Evolutionary conservation across 2,113 vertebrate species (phyloP).

Genomic region (Perccottus glenii): DNA sequence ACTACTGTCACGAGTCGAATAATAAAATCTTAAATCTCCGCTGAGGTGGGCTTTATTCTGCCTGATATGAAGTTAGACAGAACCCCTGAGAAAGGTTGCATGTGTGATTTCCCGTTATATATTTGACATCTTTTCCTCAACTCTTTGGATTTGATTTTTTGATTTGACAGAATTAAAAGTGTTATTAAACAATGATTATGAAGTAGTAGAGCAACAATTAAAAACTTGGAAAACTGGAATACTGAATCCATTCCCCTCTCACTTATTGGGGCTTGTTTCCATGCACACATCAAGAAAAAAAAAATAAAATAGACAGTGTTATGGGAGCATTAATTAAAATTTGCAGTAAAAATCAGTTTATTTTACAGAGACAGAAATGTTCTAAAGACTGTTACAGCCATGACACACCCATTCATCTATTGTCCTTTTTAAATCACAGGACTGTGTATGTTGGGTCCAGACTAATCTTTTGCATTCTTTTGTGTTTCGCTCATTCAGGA

Average conservation of each 20-base stretch:
- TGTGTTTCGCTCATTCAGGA: slow-evolving; percentile 62
- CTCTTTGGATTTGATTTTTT: slow-evolving; percentile 6
- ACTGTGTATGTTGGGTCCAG: neutral
- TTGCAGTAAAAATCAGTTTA: too few relatives aligned
- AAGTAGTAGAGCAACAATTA: too few relatives aligned
- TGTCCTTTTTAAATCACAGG: neutral
- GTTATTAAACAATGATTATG: too few relatives aligned
- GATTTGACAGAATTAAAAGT: neutral
- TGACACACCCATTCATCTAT: neutral
- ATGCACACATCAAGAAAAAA: too few relatives aligned
- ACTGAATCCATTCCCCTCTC: too few relatives aligned
- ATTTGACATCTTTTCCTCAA: neutral
- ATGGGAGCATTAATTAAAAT: too few relatives aligned
- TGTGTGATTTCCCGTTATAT: slow-evolving; percentile 1
- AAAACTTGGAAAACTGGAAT: too few relatives aligned
- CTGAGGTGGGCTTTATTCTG: slow-evolving; percentile 6
- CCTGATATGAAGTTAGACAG: slow-evolving; percentile 18
- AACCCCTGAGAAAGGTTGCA: neutral
- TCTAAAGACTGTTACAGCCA: neutral
- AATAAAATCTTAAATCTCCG: slow-evolving; percentile 37
- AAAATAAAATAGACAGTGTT: too few relatives aligned
- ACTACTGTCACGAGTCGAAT: slow-evolving; percentile 21
- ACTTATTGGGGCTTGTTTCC: too few relatives aligned
- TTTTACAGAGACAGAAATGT: too few relatives aligned
- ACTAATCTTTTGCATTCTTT: neutral